Percentiles rank a stretch among this genome's conserved stretches.
phyloP scores from a whole-genome alignment of 2,888 invertebrate genomes.

The Apodemia hepburni region DNA sequence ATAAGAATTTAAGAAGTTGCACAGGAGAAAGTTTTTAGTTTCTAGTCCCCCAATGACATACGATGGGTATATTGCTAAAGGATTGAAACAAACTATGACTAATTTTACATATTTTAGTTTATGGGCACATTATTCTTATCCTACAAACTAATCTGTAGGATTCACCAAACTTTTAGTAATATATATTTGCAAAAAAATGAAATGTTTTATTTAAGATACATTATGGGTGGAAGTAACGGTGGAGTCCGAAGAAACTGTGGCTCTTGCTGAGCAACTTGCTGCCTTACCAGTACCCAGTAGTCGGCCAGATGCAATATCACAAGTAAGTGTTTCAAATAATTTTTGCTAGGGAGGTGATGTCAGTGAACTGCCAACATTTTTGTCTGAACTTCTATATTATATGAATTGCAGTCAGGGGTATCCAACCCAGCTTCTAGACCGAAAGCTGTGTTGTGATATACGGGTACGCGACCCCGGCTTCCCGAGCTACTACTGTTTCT shows the following conservation, averaged over 20 bases:
- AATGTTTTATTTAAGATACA: constrained; percentile 78
- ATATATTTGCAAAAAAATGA: not conserved
- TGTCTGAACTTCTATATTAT: not conserved
- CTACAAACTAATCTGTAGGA: too few relatives aligned
- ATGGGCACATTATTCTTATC: too few relatives aligned
- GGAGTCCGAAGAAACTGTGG: constrained; percentile 89
- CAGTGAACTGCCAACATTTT: not conserved
- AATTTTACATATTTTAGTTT: too few relatives aligned
- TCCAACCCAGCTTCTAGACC: not conserved
- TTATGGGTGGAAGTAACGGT: constrained; percentile 91
- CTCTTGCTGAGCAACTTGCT: constrained; percentile 88
- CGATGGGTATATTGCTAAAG: too few relatives aligned
- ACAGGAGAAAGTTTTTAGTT: too few relatives aligned
- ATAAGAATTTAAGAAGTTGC: too few relatives aligned
- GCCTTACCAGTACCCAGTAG: constrained; percentile 70
- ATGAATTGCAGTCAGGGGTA: not conserved
- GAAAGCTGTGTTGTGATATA: not conserved
- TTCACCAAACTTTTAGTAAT: too few relatives aligned
- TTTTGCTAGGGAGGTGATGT: not conserved
- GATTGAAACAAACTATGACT: too few relatives aligned
- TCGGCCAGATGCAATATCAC: constrained; percentile 53
- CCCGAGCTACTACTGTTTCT: not conserved
- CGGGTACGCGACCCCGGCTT: not conserved
- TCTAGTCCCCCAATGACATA: too few relatives aligned
- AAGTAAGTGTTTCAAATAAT: constrained; percentile 41